Base-by-base conservation (phyloP, 2,888 invertebrate species). In the Dione vanillae region DNA sequence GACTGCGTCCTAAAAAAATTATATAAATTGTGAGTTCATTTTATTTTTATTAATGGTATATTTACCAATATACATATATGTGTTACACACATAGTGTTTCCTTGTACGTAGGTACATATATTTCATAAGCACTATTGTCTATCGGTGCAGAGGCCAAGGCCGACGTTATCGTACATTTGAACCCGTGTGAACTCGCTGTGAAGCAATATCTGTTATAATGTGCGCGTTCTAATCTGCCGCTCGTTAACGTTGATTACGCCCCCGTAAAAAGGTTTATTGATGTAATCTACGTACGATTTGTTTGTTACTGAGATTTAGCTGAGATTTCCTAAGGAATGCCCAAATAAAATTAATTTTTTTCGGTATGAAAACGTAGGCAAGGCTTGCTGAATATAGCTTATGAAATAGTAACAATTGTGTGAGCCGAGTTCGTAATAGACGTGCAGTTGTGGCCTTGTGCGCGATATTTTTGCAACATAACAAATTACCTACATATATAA, bases 101-200 rank as follows among this genome's bases (percentile, higher is more conserved):
- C 61, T 70, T 47, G 51, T 72, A 61, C 45, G 11, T 49, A 49
- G 11, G 19, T 19, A 49, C 5, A 3, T 45, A 68, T 69, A 75
- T 78, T 78, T 78, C 77, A 73, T 86, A 89, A 89, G 82, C 82
- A 77, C 78, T 79, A 85, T 89, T 88, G 89, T 89, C 85, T 85
- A 86, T 83, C 82, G 80, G 73, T 69, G 75, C 76, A 78, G 85
- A 79, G 87, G 91, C 87, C 91, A 91, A 91, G 91, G 90, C 83
- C 86, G 82, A 70, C 73, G 79, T 79, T 84, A 84, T 86, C 86
- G 84, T 82, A 77, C 78, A 70, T 74, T 78, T 86, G 87, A 87
- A 86, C 88, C 83, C 86, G 84, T 83, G 84, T 82, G 84, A 84
- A 84, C 85, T 76, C 81, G 65, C 75, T 71, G 78, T 82, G 81